phyloP scores from a whole-genome alignment of 2,888 invertebrate genomes.

The Nymphalis c-album region DNA sequence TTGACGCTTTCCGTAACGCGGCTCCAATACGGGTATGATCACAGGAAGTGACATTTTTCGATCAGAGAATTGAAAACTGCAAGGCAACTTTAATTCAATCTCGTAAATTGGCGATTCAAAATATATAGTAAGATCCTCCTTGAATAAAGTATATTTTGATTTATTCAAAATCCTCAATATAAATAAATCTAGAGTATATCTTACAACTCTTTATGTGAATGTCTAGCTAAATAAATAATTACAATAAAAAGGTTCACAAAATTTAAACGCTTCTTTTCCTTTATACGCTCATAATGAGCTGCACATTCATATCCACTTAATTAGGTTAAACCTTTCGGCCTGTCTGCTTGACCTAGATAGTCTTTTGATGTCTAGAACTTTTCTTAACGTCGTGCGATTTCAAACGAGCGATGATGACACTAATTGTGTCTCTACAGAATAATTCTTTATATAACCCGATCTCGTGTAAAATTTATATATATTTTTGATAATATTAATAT shows the following conservation, averaged over 20 bases:
- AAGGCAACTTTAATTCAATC: too few species aligned
- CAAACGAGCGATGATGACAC: background rate
- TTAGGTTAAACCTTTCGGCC: constrained; percentile 23
- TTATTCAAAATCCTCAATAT: too few species aligned
- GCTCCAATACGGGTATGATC: too few species aligned
- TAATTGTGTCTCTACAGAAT: background rate
- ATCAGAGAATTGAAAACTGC: too few species aligned
- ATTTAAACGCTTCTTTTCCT: constrained; percentile 18
- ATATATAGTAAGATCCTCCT: too few species aligned
- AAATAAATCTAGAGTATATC: too few species aligned
- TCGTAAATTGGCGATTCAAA: too few species aligned
- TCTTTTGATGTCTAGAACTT: constrained; percentile 8
- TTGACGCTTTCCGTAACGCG: too few species aligned
- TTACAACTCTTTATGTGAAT: background rate
- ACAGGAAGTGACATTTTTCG: too few species aligned
- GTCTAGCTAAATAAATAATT: background rate
- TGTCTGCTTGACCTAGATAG: constrained; percentile 29
- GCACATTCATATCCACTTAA: constrained; percentile 19
- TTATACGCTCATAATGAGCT: constrained; percentile 5
- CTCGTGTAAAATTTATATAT: background rate
- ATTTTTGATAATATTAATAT: too few species aligned
- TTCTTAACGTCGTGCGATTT: background rate
- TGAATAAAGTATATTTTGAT: too few species aligned
- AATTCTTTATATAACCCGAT: background rate
- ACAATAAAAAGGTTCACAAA: constrained; percentile 15